These are phyloP conservation scores for Venustaconcha ellipsiformis DNA, from an alignment of 1,140 invertebrate species.

Conservation along the genomic window DNA sequence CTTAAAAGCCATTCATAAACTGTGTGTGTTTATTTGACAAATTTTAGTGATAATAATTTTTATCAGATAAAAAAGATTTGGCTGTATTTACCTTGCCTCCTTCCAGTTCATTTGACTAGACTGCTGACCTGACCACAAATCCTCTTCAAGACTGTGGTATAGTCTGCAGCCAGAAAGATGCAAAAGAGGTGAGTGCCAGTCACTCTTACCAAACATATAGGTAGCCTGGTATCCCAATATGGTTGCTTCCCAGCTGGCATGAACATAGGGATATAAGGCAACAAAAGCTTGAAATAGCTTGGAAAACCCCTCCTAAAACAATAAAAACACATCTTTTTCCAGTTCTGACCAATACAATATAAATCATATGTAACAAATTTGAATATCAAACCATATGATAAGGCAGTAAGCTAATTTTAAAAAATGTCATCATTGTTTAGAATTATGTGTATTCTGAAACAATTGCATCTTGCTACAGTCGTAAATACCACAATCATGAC, in stretches of 20 bases:
- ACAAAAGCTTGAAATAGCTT: constrained; percentile 42
- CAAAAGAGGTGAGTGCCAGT: constrained; percentile 61
- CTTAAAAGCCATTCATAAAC: too few relatives aligned
- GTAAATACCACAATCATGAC: too few relatives aligned
- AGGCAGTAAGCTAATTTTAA: constrained; percentile 7
- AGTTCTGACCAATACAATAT: background rate
- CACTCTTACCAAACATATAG: constrained; percentile 61
- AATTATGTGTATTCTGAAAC: background rate
- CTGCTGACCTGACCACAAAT: too few relatives aligned
- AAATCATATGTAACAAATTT: background rate
- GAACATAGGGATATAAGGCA: constrained; percentile 63
- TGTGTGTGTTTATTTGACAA: too few relatives aligned
- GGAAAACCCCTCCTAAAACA: constrained; percentile 26
- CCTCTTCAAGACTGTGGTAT: constrained; percentile 26
- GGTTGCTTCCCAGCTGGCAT: constrained; percentile 62
- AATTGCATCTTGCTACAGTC: too few relatives aligned
- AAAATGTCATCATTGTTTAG: constrained; percentile 16
- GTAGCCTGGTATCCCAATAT: constrained; percentile 60
- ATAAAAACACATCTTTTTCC: background rate
- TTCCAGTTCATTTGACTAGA: too few relatives aligned
- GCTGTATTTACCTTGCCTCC: too few relatives aligned
- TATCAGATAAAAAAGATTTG: too few relatives aligned
- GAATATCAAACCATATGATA: background rate
- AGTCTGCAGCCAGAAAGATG: constrained; percentile 59
- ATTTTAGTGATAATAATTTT: too few relatives aligned